These are phyloP conservation scores for Aproaerema taeniolella DNA, from an alignment of 2,888 invertebrate species.

Conservation along the genomic window DNA sequence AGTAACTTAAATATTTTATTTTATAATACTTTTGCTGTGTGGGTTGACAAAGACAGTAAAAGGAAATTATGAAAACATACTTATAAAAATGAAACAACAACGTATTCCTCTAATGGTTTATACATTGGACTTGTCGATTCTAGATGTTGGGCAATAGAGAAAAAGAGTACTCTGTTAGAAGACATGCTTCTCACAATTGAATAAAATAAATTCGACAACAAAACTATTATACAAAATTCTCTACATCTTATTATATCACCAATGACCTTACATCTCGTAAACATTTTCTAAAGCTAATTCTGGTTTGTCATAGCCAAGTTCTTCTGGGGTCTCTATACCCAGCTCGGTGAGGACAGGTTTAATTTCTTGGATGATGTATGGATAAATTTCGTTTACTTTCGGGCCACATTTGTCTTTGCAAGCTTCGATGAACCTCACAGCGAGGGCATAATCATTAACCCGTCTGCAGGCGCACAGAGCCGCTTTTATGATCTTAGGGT, in stretches of 20 bases:
- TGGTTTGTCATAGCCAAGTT: constrained; percentile 97
- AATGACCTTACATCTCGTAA: constrained; percentile 78
- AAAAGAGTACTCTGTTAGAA: constrained; percentile 40
- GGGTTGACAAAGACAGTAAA: constrained; percentile 12
- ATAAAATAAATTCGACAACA: constrained; percentile 57
- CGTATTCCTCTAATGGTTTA: constrained; percentile 44
- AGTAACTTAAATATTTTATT: too few relatives aligned
- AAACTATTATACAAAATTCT: constrained; percentile 66
- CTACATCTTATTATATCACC: constrained; percentile 52
- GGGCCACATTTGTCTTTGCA: constrained; percentile 92
- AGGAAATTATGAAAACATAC: constrained; percentile 14
- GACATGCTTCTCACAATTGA: constrained; percentile 42
- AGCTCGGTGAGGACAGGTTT: constrained; percentile 94
- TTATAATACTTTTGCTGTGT: too few relatives aligned
- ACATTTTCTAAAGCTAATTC: constrained; percentile 91
- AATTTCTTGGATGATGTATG: constrained; percentile 93
- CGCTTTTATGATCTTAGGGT: constrained; percentile 91
- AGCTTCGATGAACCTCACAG: constrained; percentile 94
- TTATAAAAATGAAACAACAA: constrained; percentile 40
- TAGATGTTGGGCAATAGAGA: constrained; percentile 37
- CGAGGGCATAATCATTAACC: constrained; percentile 95
- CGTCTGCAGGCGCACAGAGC: constrained; percentile 94
- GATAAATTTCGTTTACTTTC: constrained; percentile 86
- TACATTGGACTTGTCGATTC: constrained; percentile 52
- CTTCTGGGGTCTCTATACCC: constrained; percentile 95